Evolutionary conservation across 2,888 invertebrate genomes (phyloP), one percentile per base, ranked within the genome.

Genomic region (Liopterus haemorrhoidalis): DNA sequence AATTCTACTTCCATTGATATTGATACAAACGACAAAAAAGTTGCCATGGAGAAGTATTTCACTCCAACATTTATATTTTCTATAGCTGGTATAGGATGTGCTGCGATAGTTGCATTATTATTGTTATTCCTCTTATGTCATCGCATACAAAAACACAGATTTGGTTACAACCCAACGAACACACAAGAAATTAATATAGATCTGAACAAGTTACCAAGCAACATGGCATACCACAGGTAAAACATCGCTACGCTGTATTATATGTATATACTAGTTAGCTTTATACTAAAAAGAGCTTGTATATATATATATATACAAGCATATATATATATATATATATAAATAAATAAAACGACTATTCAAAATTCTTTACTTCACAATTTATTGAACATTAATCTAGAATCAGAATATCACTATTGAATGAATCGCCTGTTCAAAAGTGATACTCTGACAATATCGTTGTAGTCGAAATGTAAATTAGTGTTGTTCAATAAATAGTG

Each of bases 121-220:
- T 70, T 87, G 40, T 71, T 85, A 40, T 75, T 85, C 50, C 67
- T 90, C 38, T 66, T 90, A 24, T 84, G 85, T 57, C 85, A 86
- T 64, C 78, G 81, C 58, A 70, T 83, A 56, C 73, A 80, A 48
- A 82, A 82, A 61, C 77, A 78, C 56, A 76, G 77, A 57, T 64
- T 69, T 49, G 81, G 83, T 3, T 85, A 87, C 57, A 80, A 81
- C 60, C 78, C 79, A 39, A 76, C 78, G 8, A 74, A 76, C 12
- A 76, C 75, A 31, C 74, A 80, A 70, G 90, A 93, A 58, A 79
- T 87, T 54, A 86, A 84, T 58, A 89, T 90, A 56, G 91, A 92
- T 70, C 70, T 93, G 52, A 85, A 89, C 62, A 91, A 91, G 69
- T 70, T 93, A 37, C 91, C 91, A 1, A 85, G 82, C 57, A 93